Percentiles rank a stretch among this genome's conserved stretches.
These are phyloP conservation scores for Chaetodon auriga DNA, from an alignment of 2,113 vertebrate genomes.

Conservation along the genomic window DNA sequence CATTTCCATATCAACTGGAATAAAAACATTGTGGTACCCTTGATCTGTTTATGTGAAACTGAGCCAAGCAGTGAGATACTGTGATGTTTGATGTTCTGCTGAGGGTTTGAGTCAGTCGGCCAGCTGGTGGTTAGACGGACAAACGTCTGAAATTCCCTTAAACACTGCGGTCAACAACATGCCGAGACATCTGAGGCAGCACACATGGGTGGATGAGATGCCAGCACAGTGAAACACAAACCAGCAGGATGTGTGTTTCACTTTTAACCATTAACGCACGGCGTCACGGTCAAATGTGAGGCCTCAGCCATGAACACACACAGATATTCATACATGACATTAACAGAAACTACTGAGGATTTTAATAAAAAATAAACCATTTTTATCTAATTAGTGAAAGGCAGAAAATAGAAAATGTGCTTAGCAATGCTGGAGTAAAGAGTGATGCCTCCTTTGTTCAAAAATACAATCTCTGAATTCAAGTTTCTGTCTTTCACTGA, in stretches of 20 bases:
- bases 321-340: neutral
- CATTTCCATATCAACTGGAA: constrained; percentile 77
- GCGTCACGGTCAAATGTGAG: neutral
- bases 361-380: neutral
- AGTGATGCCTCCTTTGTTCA: too few relatives aligned
- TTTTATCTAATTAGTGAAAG: too few relatives aligned
- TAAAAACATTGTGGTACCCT: constrained; percentile 62
- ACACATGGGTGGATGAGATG: neutral
- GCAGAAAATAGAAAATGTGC: too few relatives aligned
- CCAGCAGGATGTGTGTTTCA: neutral
- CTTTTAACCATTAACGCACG: neutral
- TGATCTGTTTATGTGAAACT: constrained; percentile 71
- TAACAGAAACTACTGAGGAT: neutral
- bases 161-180: constrained; percentile 35
- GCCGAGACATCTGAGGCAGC: constrained; percentile 27
- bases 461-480: too few relatives aligned
- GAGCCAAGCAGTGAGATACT: constrained; percentile 58
- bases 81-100: constrained; percentile 64
- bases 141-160: constrained; percentile 45
- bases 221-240: neutral
- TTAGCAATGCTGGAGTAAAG: too few relatives aligned
- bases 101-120: constrained; percentile 50
- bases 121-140: constrained; percentile 58
- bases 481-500: too few relatives aligned
- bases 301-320: neutral